A percentile compares a stretch with the other conserved stretches of the same genome.
Conservation (phyloP, 2,113 vertebrate genomes). For the Sorex araneus region DNA sequence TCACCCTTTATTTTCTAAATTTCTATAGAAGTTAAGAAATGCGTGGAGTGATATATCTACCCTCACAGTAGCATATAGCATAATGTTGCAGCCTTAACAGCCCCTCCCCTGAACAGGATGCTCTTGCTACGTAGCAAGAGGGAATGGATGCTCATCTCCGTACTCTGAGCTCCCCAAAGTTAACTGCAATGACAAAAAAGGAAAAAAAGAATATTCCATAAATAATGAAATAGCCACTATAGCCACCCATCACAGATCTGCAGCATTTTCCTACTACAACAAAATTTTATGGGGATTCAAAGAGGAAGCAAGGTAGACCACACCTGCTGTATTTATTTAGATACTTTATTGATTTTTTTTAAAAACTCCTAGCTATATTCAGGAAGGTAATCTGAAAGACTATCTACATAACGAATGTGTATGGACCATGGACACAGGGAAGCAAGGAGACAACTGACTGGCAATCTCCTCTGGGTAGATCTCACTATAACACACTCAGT, state of each 20-base stretch:
- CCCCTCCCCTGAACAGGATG: background rate
- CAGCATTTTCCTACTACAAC: background rate
- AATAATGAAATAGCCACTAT: background rate
- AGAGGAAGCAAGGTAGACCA: background rate
- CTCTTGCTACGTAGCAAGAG: background rate
- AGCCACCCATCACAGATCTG: background rate
- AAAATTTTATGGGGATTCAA: background rate
- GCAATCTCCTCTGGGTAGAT: background rate
- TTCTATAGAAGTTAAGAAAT: background rate
- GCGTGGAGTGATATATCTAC: background rate
- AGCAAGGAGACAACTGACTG: background rate
- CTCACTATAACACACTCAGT: background rate
- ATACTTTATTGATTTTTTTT: too few relatives aligned
- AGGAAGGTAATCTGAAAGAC: background rate
- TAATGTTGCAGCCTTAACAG: background rate
- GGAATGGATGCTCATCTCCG: background rate
- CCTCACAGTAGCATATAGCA: background rate
- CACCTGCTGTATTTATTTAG: background rate
- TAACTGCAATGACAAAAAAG: background rate
- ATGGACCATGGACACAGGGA: too few relatives aligned
- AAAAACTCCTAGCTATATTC: background rate
- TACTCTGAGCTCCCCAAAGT: slow-evolving; percentile 13
- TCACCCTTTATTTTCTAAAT: background rate
- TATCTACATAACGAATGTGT: too few relatives aligned
- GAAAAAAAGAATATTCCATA: background rate